phyloP scores from a whole-genome alignment of 2,888 invertebrate species.

The Acronicta alni region DNA sequence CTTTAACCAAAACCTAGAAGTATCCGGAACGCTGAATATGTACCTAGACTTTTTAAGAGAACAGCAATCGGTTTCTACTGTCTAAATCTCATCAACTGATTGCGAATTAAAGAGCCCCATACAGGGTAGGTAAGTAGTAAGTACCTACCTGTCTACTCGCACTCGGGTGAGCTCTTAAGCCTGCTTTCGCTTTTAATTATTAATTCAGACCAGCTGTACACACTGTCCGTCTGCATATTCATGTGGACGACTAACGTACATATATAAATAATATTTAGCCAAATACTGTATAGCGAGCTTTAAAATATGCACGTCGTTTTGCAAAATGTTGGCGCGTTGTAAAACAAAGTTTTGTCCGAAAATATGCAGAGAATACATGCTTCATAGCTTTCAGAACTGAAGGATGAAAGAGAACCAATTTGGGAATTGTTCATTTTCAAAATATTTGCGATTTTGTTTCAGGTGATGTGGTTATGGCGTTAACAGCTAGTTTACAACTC shows the following conservation, averaged over 20 bases:
- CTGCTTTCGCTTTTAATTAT: slow-evolving; percentile 71
- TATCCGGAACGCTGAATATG: no score
- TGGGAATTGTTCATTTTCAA: background rate
- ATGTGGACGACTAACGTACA: slow-evolving; percentile 51
- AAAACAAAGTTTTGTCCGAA: slow-evolving; percentile 36
- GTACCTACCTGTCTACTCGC: background rate
- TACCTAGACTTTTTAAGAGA: no score
- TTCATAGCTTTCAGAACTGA: slow-evolving; percentile 4
- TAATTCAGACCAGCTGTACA: slow-evolving; percentile 66
- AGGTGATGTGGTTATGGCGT: background rate
- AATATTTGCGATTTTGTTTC: background rate
- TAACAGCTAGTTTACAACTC: background rate
- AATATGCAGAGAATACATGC: slow-evolving; percentile 29
- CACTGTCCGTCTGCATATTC: slow-evolving; percentile 61
- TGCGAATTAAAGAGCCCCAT: slow-evolving; percentile 34
- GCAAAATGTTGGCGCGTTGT: slow-evolving; percentile 26
- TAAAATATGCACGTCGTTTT: slow-evolving; percentile 40
- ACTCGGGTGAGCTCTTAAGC: slow-evolving; percentile 69
- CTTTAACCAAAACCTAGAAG: no score
- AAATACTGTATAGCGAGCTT: slow-evolving; percentile 21
- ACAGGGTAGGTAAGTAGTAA: slow-evolving; percentile 23
- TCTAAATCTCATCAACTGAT: slow-evolving; percentile 22
- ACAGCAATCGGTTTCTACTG: background rate
- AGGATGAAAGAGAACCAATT: background rate
- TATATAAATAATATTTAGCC: slow-evolving; percentile 50